Conservation (phyloP, 2,888 invertebrate species). For the Harpalus rubripes region DNA sequence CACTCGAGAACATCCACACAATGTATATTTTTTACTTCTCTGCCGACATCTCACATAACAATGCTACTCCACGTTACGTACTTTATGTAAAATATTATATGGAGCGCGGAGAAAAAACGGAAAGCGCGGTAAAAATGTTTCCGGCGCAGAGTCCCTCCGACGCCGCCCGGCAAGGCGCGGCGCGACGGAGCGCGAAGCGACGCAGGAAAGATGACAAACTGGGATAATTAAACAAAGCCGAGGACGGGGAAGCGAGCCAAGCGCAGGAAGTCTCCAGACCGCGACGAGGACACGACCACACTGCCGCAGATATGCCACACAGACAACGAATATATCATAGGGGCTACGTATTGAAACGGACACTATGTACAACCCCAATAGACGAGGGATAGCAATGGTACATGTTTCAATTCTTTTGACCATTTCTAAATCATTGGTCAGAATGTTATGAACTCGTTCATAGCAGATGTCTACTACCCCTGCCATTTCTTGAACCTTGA, state of each 20-base stretch:
- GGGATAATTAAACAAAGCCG: constrained; percentile 66
- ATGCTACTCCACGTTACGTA: constrained; percentile 64
- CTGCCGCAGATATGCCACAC: constrained; percentile 20
- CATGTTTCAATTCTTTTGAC: too few species aligned
- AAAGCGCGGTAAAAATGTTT: constrained; percentile 64
- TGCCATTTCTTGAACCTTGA: too few species aligned
- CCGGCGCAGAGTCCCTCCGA: constrained; percentile 32
- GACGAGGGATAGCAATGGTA: too few species aligned
- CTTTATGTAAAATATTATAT: constrained; percentile 66
- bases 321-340: not conserved
- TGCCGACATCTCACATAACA: constrained; percentile 66
- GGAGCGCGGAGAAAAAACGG: constrained; percentile 62
- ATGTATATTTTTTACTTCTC: constrained; percentile 66
- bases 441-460: too few species aligned
- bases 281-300: constrained; percentile 25
- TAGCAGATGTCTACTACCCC: too few species aligned
- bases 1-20: constrained; percentile 66
- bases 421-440: too few species aligned
- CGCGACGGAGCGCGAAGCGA: constrained; percentile 59
- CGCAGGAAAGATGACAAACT: constrained; percentile 65
- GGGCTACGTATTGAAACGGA: not conserved
- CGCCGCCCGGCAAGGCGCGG: constrained; percentile 18
- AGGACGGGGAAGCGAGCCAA: constrained; percentile 14
- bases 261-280: constrained; percentile 53
- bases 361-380: not conserved